Percentiles rank a stretch among this genome's conserved stretches.
phyloP scores from a whole-genome alignment of 2,113 vertebrate genomes.

The Siniperca knerii region DNA sequence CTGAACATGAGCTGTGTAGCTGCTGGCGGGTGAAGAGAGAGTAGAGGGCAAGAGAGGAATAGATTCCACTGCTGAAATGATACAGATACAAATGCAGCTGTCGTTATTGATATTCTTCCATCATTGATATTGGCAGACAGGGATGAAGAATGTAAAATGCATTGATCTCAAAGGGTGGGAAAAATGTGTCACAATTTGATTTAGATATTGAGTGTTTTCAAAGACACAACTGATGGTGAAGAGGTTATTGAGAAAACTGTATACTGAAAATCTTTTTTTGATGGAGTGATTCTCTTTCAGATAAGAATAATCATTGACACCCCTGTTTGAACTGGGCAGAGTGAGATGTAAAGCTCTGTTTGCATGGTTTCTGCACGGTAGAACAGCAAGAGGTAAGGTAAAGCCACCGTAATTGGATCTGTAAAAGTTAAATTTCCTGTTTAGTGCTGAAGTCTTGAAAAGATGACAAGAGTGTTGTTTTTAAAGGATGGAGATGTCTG shows the following conservation, averaged over 20 bases:
- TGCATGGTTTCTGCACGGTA: slow-evolving; percentile 36
- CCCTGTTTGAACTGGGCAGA: slow-evolving; percentile 41
- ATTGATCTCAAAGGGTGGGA: slow-evolving; percentile 75
- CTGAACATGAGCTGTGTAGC: slow-evolving; percentile 81
- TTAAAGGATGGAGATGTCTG: slow-evolving; percentile 69
- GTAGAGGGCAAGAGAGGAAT: slow-evolving; percentile 73
- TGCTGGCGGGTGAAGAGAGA: slow-evolving; percentile 71
- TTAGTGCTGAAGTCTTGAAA: slow-evolving; percentile 70
- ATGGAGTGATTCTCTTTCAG: slow-evolving; percentile 52
- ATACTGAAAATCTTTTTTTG: slow-evolving; percentile 51
- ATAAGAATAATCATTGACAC: slow-evolving; percentile 56
- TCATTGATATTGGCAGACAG: slow-evolving; percentile 84
- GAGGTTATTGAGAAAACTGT: slow-evolving; percentile 56
- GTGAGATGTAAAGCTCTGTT: slow-evolving; percentile 56
- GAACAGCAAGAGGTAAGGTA: slow-evolving; percentile 60
- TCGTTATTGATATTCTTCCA: slow-evolving; percentile 82
- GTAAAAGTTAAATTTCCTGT: slow-evolving; percentile 81
- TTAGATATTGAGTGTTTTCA: slow-evolving; percentile 71
- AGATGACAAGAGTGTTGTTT: slow-evolving; percentile 66
- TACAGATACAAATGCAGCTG: slow-evolving; percentile 82
- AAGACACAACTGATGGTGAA: slow-evolving; percentile 60
- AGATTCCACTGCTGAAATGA: slow-evolving; percentile 80
- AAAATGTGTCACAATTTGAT: slow-evolving; percentile 77
- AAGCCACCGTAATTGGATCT: slow-evolving; percentile 75
- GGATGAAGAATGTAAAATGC: slow-evolving; percentile 77